These are phyloP conservation scores for Dipodomys merriami DNA, from an alignment of 2,113 vertebrate species.

Conservation along the genomic window DNA sequence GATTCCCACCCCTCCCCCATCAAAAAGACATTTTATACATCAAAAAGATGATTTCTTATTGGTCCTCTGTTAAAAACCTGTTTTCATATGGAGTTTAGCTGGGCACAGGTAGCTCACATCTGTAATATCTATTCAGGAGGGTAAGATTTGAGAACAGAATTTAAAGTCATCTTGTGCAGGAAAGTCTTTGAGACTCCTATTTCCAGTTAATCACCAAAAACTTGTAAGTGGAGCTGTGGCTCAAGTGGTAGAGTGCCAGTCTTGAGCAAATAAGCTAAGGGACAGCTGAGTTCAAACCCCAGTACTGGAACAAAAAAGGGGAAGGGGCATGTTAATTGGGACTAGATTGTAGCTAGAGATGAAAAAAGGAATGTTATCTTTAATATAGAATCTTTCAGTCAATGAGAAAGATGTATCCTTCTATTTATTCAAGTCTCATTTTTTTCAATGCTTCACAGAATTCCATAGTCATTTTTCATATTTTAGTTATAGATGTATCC, in stretches of 20 bases:
- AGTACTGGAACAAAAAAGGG: no score
- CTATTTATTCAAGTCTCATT: background rate
- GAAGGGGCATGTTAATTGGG: background rate
- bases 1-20: background rate
- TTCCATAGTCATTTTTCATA: background rate
- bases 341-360: background rate
- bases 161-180: no score
- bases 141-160: no score
- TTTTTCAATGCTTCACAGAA: slow-evolving; percentile 25
- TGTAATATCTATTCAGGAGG: no score
- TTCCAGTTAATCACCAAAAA: no score
- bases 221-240: no score
- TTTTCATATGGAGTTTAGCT: background rate
- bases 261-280: no score
- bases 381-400: background rate
- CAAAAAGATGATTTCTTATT: background rate
- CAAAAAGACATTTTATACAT: background rate
- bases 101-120: no score
- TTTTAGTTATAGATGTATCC: slow-evolving; percentile 34
- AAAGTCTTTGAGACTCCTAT: no score
- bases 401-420: background rate
- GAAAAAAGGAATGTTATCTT: background rate
- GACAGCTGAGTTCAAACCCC: no score
- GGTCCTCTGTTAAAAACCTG: background rate
- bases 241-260: no score